Evolutionary conservation across 2,888 invertebrate species (phyloP).

Genomic region (Amblyteles armatorius): DNA sequence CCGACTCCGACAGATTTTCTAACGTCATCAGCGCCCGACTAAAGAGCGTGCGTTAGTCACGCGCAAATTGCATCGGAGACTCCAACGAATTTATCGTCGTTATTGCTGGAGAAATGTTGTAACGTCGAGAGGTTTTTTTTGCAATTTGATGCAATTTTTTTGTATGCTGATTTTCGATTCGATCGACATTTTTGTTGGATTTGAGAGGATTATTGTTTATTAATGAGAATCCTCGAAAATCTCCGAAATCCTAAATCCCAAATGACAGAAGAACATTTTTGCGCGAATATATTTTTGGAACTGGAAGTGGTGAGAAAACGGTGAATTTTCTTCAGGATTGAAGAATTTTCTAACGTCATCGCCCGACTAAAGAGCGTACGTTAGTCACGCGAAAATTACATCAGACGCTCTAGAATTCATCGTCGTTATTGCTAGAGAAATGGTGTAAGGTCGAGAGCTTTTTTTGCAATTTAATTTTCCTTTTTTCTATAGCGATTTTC

Average conservation of each 20-base stretch:
- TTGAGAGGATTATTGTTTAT: no score
- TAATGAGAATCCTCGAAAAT: no score
- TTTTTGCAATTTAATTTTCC: not conserved
- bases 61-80: constrained; percentile 47
- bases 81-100: constrained; percentile 38
- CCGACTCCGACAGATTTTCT: constrained; percentile 28
- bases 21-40: constrained; percentile 11
- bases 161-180: not conserved
- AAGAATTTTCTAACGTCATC: constrained; percentile 19
- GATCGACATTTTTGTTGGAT: not conserved
- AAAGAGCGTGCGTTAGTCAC: constrained; percentile 46
- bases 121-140: not conserved
- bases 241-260: no score
- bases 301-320: no score
- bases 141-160: not conserved
- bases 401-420: constrained; percentile 48
- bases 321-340: no score
- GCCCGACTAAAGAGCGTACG: constrained; percentile 37
- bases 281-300: no score
- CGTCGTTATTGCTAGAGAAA: not conserved
- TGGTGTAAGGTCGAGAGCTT: not conserved
- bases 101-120: not conserved
- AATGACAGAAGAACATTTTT: no score
- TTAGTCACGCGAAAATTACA: constrained; percentile 41
- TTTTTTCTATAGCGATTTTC: not conserved